Base-by-base conservation (phyloP, 2,797 vertebrate genomes). In the Argyrosomus regius region DNA sequence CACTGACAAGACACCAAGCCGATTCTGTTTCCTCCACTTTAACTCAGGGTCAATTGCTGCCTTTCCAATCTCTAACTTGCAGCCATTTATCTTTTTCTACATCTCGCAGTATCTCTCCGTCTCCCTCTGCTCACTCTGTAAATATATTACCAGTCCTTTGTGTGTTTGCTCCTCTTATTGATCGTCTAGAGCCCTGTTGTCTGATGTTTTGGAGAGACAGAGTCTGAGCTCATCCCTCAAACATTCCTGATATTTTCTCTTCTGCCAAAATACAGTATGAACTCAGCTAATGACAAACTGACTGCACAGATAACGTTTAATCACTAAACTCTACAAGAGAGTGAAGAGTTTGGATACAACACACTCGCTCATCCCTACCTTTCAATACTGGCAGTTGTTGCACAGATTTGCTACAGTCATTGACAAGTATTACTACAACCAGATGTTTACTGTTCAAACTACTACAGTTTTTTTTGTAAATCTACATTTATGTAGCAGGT, bases 111-210 rank as follows among this genome's bases (percentile, higher is more conserved):
- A 16, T 62, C 46, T 66, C 53, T 67, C 65, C 59, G 58, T 66
- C 77, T 80, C 53, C 46, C 80, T 69, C 66, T 28, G 70, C 75
- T 79, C 63, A 26, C 74, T 91, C 76, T 88, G 91, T 93, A 90
- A 92, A 91, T 89, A 76, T 82, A 84, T 90, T 61, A 89, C 82
- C 63, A 59, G 76, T 61, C 68, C 61, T 88, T 61, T 81, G 88
- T 80, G 85, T 89, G 84, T 88, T 91, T 90, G 86, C 78, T 54
- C 73, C 5, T 39, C 59, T 68, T 88, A 95, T 94, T 89, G 95
- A 95, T 92, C 41, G 89, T 88, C 89, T 84, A 86, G 91, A 94
- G 93, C 94, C 89, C 90, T 93, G 72, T 64, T 82, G 80, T 71
- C 61, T 77, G 79, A 66, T 81, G 78, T 91, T 91, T 90, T 11